Evolutionary conservation across 2,888 invertebrate genomes (phyloP).

Genomic region (Drosophila eohydei): DNA sequence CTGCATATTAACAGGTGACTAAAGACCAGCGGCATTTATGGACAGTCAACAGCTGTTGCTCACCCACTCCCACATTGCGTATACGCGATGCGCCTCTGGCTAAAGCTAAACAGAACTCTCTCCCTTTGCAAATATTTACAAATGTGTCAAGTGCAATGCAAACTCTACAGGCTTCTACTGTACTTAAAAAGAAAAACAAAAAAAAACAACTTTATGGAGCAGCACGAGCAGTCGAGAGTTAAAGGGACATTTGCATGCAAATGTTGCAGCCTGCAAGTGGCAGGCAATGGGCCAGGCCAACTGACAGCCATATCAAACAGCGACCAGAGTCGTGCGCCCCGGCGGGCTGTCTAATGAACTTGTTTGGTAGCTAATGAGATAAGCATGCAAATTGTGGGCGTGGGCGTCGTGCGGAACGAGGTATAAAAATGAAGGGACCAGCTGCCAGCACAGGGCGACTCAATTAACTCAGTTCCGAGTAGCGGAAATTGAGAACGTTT

Average conservation of each 20-base stretch:
- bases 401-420: background rate
- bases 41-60: conserved; percentile 29
- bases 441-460: conserved; percentile 32
- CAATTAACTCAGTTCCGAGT: conserved; percentile 61
- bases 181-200: background rate
- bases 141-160: conserved; percentile 55
- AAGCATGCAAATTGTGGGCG: conserved; percentile 63
- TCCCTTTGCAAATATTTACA: conserved; percentile 52
- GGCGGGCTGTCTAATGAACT: conserved; percentile 66
- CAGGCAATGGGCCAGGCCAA: conserved; percentile 33
- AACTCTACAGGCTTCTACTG: conserved; percentile 26
- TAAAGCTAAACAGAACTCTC: conserved; percentile 29
- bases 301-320: conserved; percentile 43
- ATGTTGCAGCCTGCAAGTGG: conserved; percentile 58
- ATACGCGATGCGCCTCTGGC: conserved; percentile 34
- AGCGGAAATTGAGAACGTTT: conserved; percentile 39
- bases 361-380: conserved; percentile 76
- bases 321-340: conserved; percentile 49
- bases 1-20: conserved; percentile 61
- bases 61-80: conserved; percentile 19
- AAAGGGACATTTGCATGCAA: conserved; percentile 67
- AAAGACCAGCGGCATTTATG: conserved; percentile 46
- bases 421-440: conserved; percentile 6
- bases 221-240: conserved; percentile 41
- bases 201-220: conserved; percentile 26